Conservation (phyloP, 2,113 vertebrate species). For the Semnornis frantzii region DNA sequence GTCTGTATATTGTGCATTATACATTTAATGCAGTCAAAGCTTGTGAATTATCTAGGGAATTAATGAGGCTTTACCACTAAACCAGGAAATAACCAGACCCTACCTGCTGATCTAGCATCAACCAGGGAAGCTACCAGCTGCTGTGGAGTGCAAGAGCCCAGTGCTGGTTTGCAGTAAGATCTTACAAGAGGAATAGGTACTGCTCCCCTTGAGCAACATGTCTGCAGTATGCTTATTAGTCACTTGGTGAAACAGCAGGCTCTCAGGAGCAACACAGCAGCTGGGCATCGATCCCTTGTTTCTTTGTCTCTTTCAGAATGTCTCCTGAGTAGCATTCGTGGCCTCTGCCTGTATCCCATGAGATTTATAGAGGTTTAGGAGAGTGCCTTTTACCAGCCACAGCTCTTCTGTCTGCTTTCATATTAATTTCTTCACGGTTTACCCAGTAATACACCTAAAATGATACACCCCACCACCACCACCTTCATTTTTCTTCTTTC, state of each 20-base stretch:
- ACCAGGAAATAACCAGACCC: neutral
- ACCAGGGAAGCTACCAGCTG: neutral
- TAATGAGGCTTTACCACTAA: neutral
- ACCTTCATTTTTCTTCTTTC: neutral
- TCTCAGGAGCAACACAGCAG: neutral
- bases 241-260: neutral
- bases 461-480: rapidly evolving
- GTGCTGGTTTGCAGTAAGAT: neutral
- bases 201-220: neutral
- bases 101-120: neutral
- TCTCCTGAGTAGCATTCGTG: neutral
- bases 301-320: neutral
- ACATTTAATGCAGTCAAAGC: neutral
- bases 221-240: neutral
- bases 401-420: neutral
- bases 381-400: neutral
- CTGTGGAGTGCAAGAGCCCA: neutral
- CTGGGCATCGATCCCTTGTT: neutral
- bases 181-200: neutral
- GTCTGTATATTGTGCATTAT: neutral
- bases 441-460: neutral
- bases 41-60: neutral
- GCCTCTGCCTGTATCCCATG: neutral
- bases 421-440: neutral
- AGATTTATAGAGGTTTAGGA: neutral